Conservation (phyloP, 2,797 vertebrate species). For the Aphelocoma californica region DNA sequence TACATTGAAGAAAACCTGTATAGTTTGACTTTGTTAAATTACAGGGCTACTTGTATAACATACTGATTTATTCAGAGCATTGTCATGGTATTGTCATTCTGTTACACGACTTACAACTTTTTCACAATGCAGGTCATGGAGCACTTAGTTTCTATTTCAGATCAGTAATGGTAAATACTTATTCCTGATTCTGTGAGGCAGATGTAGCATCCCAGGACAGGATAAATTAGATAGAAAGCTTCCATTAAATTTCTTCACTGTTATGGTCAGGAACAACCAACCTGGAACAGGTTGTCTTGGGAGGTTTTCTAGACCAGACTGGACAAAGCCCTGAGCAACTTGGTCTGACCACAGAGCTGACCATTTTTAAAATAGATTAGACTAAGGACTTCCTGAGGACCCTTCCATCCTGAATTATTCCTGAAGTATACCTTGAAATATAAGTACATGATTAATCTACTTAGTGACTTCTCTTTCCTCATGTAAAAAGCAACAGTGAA, state of each 20-base stretch:
- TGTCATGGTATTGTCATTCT: not conserved
- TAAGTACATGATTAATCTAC: not conserved
- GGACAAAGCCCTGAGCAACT: not conserved
- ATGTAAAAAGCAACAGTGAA: not conserved
- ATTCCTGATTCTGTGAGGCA: not conserved
- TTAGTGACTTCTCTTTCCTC: not conserved
- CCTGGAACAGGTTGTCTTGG: not conserved
- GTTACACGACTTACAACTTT: not conserved
- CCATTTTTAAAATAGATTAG: not conserved
- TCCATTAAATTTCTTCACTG: not conserved
- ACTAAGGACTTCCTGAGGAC: not conserved
- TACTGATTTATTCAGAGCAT: not conserved
- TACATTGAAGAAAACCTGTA: not conserved
- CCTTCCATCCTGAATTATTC: not conserved
- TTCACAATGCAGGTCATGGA: not conserved
- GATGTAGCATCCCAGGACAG: not conserved
- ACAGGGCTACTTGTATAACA: not conserved
- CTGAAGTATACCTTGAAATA: not conserved
- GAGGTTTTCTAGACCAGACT: not conserved
- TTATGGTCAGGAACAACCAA: not conserved
- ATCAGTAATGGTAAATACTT: not conserved
- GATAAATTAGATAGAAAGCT: not conserved
- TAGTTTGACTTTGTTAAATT: not conserved
- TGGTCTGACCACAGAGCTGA: not conserved
- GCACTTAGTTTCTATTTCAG: not conserved